Conservation (phyloP, 1,140 invertebrate species). For the Microplitis demolitor region DNA sequence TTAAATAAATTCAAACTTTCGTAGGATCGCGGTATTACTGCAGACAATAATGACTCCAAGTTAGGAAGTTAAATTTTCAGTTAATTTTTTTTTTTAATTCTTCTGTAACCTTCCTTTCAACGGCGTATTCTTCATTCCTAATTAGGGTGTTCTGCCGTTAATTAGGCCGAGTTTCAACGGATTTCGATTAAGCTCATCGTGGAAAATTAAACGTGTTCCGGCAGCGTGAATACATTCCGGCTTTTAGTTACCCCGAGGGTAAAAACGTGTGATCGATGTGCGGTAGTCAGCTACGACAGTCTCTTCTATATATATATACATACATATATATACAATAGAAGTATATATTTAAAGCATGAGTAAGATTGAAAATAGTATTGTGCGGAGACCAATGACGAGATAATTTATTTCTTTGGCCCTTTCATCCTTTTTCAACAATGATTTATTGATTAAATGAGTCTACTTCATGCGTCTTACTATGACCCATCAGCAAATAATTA, state of each 20-base stretch:
- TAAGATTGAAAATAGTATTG: not conserved
- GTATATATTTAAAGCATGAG: not conserved
- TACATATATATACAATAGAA: not conserved
- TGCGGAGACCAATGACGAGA: conserved; percentile 3
- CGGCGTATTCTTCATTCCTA: conserved; percentile 1
- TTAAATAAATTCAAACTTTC: too few species aligned
- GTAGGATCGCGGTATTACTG: too few species aligned
- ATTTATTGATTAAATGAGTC: not conserved
- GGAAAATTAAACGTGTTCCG: conserved; percentile 9
- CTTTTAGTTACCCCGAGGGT: not conserved
- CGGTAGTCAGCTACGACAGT: not conserved
- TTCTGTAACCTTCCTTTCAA: not conserved
- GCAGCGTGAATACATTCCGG: not conserved
- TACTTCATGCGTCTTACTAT: not conserved
- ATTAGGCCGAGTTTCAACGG: conserved; percentile 7
- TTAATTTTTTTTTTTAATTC: not conserved
- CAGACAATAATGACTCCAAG: too few species aligned
- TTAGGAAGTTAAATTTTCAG: too few species aligned
- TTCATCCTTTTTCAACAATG: not conserved
- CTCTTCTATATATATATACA: not conserved
- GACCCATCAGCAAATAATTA: not conserved
- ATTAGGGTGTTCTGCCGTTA: conserved; percentile 2
- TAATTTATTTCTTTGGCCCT: conserved; percentile 5
- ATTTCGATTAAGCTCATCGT: conserved; percentile 6
- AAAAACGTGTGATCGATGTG: conserved; percentile 16